Evolutionary conservation across 2,888 invertebrate genomes (phyloP), one percentile per base, ranked within the genome.

Genomic region (Graphium colonna): DNA sequence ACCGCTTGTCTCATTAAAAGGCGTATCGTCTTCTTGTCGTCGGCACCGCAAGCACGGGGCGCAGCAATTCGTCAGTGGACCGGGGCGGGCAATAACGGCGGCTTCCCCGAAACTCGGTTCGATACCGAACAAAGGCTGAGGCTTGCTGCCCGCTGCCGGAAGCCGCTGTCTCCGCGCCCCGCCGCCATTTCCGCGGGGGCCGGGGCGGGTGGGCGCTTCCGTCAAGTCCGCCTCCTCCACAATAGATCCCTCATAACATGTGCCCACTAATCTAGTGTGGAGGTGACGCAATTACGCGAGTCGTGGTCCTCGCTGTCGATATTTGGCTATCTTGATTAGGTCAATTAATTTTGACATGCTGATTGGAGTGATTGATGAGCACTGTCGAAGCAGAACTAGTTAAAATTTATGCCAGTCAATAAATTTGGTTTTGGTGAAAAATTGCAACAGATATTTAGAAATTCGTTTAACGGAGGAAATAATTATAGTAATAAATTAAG

Each of bases 81-180:
- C 52, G 64, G 62, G 59, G 60, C 56, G 58, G 57, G 59, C 67
- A 69, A 72, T 71, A 68, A 64, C 62, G 62, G 63, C 64, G 65
- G 66, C 65, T 65, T 60, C 60, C 57, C 56, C 44, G 45, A 61
- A 62, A 64, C 58, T 61, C 60, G 65, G 62, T 61, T n/a, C 59
- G 46, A 40, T 40, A 52, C 56, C 61, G 64, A 70, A 75, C 68
- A 69, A 72, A 67, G 64, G 67, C 68, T 58, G 63, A 59, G 48
- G 62, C 59, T 65, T 12, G n/a, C 68, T 64, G 59, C 67, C 68
- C 79, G 79, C 83, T 73, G 58, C 80, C 84, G 85, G 85, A 86
- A 69, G 77, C 72, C 71, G 72, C 79, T 80, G 87, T 85, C 85
- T 85, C 86, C 81, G 84, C 73, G 77, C 77, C 73, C 76, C 78